Evolutionary conservation across 2,113 vertebrate genomes (phyloP), one percentile per base, ranked within the genome.

Genomic region (Ophiodon elongatus): DNA sequence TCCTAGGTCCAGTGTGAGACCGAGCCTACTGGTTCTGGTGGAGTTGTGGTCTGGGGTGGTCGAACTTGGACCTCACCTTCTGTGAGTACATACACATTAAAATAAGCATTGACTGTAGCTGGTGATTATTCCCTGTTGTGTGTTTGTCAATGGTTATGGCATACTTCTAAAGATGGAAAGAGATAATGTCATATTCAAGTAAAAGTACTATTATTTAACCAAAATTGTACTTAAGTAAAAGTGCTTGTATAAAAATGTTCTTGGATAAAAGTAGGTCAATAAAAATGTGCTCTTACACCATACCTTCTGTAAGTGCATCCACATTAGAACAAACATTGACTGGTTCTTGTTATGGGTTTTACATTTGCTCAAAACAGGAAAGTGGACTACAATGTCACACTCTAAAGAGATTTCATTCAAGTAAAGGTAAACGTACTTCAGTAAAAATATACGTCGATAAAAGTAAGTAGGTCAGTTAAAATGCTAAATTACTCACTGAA

Each of bases 31-130:
- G 68, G 64, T 23, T 0, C 8, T 1, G 19, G 45, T 64, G 59
- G 50, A 35, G 17, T 57, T 31, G 33, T 80, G 29, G 17, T 74
- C 1, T 71, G 72, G 64, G 76, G 2, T 31, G 59, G 68, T 19
- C 0, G 0, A 4, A 37, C 9, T 4, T 63, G 73, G 21, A 0
- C 13, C 6, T 0, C 23, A 14, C 1, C 0, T 25, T n/a, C 8
- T 43, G 78, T 81, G 10, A 73, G 73, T 71, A 27, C 8, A 59
- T 1, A 39, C 4, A 43, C 35, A 5, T 37, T 35, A 13, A 52
- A 31, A 23, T 39, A 6, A 50, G 6, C 29, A 41, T 47, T 47
- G 15, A 56, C 4, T 47, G 6, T 45, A 23, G 1, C 15, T 45
- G 11, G 7, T n/a, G 25, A 47, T 64, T 50, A 13, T 33, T 75